These are phyloP conservation scores for Yasuhikotakia modesta DNA, from an alignment of 2,797 vertebrate genomes.

Conservation along the genomic window DNA sequence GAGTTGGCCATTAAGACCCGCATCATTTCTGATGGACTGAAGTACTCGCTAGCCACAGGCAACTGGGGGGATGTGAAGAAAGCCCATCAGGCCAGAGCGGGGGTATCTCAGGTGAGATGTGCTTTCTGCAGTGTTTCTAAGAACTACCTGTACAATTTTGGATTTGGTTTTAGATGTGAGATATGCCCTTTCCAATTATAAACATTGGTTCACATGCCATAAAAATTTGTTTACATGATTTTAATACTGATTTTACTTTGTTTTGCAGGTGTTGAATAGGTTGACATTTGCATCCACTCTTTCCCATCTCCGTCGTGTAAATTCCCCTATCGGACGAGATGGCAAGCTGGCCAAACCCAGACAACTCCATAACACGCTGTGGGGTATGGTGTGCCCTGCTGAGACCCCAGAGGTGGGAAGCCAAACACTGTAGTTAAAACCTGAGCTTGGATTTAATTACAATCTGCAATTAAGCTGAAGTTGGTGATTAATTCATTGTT, in stretches of 20 bases:
- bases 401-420: conserved; percentile 92
- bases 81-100: conserved; percentile 96
- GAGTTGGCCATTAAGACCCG: conserved; percentile 97
- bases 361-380: conserved; percentile 95
- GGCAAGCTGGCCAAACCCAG: conserved; percentile 96
- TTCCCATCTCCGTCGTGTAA: conserved; percentile 92
- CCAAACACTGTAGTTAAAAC: not conserved
- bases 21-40: conserved; percentile 97
- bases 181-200: not conserved
- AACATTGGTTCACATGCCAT: not conserved
- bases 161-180: no score
- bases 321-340: conserved; percentile 95
- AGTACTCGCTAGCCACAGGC: conserved; percentile 95
- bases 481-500: not conserved
- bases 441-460: not conserved
- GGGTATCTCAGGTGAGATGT: conserved; percentile 89
- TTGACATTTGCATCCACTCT: conserved; percentile 96
- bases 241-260: not conserved
- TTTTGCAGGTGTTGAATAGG: conserved; percentile 89
- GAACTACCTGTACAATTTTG: not conserved
- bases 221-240: not conserved
- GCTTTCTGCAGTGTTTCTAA: not conserved
- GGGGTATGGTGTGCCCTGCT: conserved; percentile 99
- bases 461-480: not conserved
- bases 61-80: conserved; percentile 99